These are phyloP conservation scores for Caenorhabditis inopinata DNA, from an alignment of 1,140 invertebrate species.

Conservation along the genomic window DNA sequence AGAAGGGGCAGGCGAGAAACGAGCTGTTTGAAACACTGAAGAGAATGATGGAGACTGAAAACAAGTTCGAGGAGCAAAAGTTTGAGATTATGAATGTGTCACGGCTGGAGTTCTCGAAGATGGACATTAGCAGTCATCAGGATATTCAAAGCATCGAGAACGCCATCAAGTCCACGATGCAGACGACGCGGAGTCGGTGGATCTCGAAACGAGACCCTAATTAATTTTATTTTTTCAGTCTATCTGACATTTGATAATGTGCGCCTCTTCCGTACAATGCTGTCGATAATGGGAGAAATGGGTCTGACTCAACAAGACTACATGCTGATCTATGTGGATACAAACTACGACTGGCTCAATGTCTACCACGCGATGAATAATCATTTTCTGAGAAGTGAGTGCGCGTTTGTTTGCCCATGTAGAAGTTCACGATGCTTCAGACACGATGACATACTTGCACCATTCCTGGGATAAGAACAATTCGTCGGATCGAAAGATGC, in stretches of 20 bases:
- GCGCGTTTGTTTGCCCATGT: background rate
- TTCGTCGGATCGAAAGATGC: constrained; percentile 52
- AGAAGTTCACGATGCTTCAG: background rate
- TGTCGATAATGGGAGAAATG: constrained; percentile 82
- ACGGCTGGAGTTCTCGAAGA: constrained; percentile 37
- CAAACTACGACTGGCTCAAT: constrained; percentile 88
- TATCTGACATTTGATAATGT: constrained; percentile 85
- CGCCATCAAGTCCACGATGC: constrained; percentile 83
- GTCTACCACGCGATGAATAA: constrained; percentile 76
- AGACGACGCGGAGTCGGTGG: constrained; percentile 80
- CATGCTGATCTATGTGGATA: constrained; percentile 89
- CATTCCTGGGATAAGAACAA: constrained; percentile 55
- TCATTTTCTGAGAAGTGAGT: constrained; percentile 73
- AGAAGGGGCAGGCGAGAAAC: background rate
- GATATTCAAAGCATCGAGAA: constrained; percentile 70
- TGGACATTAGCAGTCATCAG: background rate
- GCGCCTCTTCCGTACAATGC: constrained; percentile 80
- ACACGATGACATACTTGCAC: constrained; percentile 52
- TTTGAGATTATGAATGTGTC: constrained; percentile 46
- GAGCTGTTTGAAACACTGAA: constrained; percentile 15
- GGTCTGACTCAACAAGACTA: constrained; percentile 87
- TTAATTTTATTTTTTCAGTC: constrained; percentile 72
- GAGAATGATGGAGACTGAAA: constrained; percentile 28
- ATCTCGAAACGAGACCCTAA: background rate
- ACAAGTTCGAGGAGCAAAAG: background rate